Conservation (phyloP, 2,888 invertebrate genomes). For the Campoplex nolae region DNA sequence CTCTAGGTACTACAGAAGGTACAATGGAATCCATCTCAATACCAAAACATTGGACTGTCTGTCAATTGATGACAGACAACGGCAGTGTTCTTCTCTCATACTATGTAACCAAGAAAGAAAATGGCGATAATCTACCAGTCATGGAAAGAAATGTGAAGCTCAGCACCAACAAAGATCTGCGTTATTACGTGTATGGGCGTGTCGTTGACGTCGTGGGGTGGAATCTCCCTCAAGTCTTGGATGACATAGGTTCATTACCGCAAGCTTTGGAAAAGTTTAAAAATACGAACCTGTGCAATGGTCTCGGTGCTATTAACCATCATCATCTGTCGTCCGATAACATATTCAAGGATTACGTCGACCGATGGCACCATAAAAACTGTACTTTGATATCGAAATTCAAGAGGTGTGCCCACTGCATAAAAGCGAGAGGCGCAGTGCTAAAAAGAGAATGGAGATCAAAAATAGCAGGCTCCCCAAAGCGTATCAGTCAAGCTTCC, state of each 20-base stretch:
- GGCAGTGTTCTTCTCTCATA: conserved; percentile 1
- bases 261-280: conserved; percentile 3
- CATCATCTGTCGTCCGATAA: conserved; percentile 22
- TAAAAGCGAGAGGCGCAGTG: conserved; percentile 13
- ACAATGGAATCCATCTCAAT: too few relatives aligned
- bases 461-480: not conserved
- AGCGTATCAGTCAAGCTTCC: not conserved
- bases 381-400: conserved; percentile 41
- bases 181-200: conserved; percentile 14
- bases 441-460: conserved; percentile 27
- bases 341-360: conserved; percentile 39
- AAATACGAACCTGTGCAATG: conserved; percentile 30
- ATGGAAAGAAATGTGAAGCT: conserved; percentile 5
- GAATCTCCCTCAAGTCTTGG: conserved; percentile 1
- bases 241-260: not conserved
- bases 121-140: not conserved
- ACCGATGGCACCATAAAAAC: conserved; percentile 43
- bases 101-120: not conserved
- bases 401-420: conserved; percentile 39
- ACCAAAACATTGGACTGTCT: too few relatives aligned
- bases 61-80: not conserved
- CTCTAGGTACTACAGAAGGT: too few relatives aligned
- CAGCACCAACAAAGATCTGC: not conserved
- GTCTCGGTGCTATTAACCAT: conserved; percentile 42
- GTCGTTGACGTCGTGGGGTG: not conserved